Percentiles rank a stretch among this genome's conserved stretches.
Evolutionary conservation across 2,797 vertebrate species (phyloP).

Genomic region (Buceros bicornis): DNA sequence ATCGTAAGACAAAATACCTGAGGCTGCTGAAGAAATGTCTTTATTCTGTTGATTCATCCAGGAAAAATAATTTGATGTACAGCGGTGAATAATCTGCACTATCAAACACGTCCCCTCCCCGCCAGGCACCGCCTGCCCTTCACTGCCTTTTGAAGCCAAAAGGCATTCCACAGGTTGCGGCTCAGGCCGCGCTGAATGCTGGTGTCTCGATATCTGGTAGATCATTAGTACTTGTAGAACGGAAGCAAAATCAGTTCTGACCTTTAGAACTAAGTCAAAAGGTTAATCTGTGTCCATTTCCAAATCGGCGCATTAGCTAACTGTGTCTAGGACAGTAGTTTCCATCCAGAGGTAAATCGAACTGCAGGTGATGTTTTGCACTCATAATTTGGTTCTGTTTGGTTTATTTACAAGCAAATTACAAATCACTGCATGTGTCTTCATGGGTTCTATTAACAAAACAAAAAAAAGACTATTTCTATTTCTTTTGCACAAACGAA

Average conservation of each 20-base stretch:
- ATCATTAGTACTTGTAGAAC: conserved; percentile 43
- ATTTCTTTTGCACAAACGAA: neutral
- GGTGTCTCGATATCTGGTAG: conserved; percentile 22
- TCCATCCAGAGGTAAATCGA: conserved; percentile 32
- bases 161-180: neutral
- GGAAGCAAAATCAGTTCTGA: conserved; percentile 53
- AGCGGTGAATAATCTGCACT: neutral
- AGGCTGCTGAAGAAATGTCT: neutral
- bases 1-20: neutral
- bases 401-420: conserved; percentile 2
- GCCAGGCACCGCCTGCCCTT: neutral
- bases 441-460: neutral
- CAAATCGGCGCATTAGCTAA: conserved; percentile 46
- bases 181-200: conserved; percentile 1
- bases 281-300: conserved; percentile 53
- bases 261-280: conserved; percentile 44
- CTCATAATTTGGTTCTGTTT: conserved; percentile 7
- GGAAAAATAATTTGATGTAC: neutral
- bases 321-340: conserved; percentile 37
- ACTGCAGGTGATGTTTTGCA: neutral
- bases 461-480: neutral
- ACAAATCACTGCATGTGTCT: neutral
- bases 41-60: neutral
- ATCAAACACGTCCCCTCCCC: neutral
- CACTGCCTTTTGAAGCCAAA: conserved; percentile 26